Evolutionary conservation across 2,888 invertebrate species (phyloP).

Genomic region (Trichopoda pennipes): DNA sequence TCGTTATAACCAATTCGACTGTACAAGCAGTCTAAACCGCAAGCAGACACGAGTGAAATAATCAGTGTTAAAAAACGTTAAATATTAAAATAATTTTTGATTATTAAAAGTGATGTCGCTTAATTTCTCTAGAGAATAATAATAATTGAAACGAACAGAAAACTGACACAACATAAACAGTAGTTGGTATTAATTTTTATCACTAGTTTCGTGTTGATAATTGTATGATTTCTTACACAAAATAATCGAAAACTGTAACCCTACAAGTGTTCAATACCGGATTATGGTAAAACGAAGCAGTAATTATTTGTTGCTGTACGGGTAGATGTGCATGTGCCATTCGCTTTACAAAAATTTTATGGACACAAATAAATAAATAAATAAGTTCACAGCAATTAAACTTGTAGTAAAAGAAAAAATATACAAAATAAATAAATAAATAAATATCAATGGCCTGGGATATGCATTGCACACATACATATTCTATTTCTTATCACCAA

Average conservation of each 20-base stretch:
- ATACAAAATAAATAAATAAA: background rate
- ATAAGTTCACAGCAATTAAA: too few species aligned
- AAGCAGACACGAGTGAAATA: too few species aligned
- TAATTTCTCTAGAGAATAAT: too few species aligned
- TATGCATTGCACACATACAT: background rate
- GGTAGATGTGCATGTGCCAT: background rate
- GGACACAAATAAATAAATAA: background rate
- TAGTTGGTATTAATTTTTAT: background rate
- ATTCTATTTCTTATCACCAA: constrained; percentile 54
- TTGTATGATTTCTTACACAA: background rate
- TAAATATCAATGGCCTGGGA: constrained; percentile 1
- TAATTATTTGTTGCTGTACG: background rate
- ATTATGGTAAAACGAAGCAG: constrained; percentile 15
- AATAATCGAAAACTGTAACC: constrained; percentile 3
- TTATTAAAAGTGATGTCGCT: too few species aligned
- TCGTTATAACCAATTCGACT: too few species aligned
- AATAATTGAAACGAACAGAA: too few species aligned
- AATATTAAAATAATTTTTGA: too few species aligned
- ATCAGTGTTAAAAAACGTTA: too few species aligned
- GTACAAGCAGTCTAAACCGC: too few species aligned
- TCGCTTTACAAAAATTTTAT: background rate
- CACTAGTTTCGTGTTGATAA: background rate
- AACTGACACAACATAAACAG: too few species aligned
- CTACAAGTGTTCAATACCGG: constrained; percentile 16
- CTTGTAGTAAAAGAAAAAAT: background rate